These are phyloP conservation scores for Delphinus delphis DNA, from an alignment of 2,113 vertebrate species.

Conservation along the genomic window DNA sequence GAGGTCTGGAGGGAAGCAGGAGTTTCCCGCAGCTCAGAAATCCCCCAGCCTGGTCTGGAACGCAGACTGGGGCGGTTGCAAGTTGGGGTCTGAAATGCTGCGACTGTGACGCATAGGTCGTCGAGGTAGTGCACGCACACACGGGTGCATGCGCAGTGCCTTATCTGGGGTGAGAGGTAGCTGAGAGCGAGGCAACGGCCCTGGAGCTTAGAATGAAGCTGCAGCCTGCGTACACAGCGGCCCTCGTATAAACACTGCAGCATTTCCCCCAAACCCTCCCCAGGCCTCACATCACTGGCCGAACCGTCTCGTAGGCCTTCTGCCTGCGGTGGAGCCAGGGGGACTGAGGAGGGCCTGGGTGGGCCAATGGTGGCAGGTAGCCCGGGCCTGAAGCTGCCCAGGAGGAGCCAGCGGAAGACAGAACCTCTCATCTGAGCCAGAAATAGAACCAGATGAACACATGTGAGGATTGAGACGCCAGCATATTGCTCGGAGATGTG, in stretches of 20 bases:
- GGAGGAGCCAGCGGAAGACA: conserved; percentile 44
- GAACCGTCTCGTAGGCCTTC: not conserved
- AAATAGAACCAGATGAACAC: conserved; percentile 46
- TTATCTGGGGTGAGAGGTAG: not conserved
- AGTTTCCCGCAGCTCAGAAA: conserved; percentile 18
- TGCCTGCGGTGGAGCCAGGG: not conserved
- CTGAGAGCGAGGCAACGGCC: not conserved
- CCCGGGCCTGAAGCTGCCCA: conserved; percentile 33
- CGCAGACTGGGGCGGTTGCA: fast-evolving
- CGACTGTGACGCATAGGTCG: fast-evolving
- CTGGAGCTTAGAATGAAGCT: not conserved
- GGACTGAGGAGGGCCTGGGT: conserved; percentile 13
- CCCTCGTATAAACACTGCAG: not conserved
- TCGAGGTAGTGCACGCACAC: fast-evolving
- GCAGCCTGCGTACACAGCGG: not conserved
- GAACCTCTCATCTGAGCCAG: conserved; percentile 53
- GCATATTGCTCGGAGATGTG: conserved; percentile 39
- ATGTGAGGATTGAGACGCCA: conserved; percentile 16
- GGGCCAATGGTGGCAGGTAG: conserved; percentile 61
- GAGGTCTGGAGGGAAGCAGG: conserved; percentile 14
- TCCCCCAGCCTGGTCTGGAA: not conserved
- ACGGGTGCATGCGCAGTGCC: fast-evolving
- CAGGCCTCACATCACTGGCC: not conserved
- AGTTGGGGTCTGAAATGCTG: not conserved
- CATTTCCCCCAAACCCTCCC: not conserved